Conservation (phyloP, 2,113 vertebrate genomes). For the Leptodactylus fuscus region DNA sequence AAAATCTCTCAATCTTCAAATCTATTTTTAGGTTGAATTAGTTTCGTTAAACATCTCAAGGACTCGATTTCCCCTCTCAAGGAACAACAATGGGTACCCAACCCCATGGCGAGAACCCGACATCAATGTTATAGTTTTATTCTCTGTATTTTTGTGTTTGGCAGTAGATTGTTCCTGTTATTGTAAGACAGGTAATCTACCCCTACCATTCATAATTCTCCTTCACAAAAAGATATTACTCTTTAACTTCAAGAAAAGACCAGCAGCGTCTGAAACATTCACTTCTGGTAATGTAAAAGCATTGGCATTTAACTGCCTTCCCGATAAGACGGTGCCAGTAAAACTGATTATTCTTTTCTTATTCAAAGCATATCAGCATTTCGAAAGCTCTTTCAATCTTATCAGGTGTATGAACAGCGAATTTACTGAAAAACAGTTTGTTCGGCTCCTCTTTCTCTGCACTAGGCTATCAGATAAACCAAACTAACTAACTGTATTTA, state of each 20-base stretch:
- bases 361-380: conserved; percentile 84
- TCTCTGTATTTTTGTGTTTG: not conserved
- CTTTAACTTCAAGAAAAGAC: conserved; percentile 74
- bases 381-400: conserved; percentile 82
- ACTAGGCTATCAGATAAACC: conserved; percentile 80
- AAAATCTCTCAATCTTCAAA: too few species aligned
- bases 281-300: conserved; percentile 83
- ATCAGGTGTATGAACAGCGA: conserved; percentile 80
- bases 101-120: not conserved
- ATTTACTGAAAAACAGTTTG: conserved; percentile 80
- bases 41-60: not conserved
- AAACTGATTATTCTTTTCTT: conserved; percentile 84
- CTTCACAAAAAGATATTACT: conserved; percentile 69
- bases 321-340: conserved; percentile 81
- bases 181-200: conserved; percentile 47
- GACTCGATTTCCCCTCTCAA: not conserved
- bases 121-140: not conserved
- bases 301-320: conserved; percentile 80
- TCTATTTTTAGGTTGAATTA: too few species aligned
- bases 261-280: conserved; percentile 80
- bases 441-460: conserved; percentile 74
- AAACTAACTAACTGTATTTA: conserved; percentile 82
- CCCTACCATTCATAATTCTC: conserved; percentile 71
- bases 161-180: not conserved
- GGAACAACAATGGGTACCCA: not conserved